These are phyloP conservation scores for Ornithorhynchus anatinus DNA, from an alignment of 2,113 vertebrate genomes.

Conservation along the genomic window DNA sequence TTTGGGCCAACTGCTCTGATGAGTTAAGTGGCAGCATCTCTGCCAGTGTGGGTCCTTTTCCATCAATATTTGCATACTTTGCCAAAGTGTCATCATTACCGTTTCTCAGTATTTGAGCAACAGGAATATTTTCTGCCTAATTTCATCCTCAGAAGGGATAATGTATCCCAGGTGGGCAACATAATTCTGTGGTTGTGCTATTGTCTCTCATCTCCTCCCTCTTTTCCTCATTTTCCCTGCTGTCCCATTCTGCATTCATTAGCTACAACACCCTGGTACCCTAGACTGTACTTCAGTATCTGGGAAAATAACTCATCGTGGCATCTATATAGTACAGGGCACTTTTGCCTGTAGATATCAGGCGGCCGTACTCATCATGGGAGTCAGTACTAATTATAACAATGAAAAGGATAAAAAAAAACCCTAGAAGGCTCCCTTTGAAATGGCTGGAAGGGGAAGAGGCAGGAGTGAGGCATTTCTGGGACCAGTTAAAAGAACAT, in stretches of 20 bases:
- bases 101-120: conserved; percentile 61
- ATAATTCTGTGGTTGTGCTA: neutral
- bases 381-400: conserved; percentile 40
- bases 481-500: conserved; percentile 43
- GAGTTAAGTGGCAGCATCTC: conserved; percentile 49
- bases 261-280: no score
- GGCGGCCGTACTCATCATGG: conserved; percentile 19
- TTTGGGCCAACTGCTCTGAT: neutral
- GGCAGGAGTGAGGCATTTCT: conserved; percentile 48
- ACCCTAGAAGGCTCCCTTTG: neutral
- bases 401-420: conserved; percentile 35
- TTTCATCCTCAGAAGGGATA: conserved; percentile 64
- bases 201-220: conserved; percentile 11
- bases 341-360: neutral
- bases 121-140: conserved; percentile 67
- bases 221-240: no score
- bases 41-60: conserved; percentile 50
- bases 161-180: conserved; percentile 47
- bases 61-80: conserved; percentile 60
- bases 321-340: neutral
- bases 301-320: conserved; percentile 11
- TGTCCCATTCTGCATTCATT: fast-evolving
- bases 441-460: conserved; percentile 33
- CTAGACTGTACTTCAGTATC: neutral
- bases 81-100: conserved; percentile 66